Evolutionary conservation across 2,797 vertebrate species (phyloP).

Genomic region (Vespertilio murinus): DNA sequence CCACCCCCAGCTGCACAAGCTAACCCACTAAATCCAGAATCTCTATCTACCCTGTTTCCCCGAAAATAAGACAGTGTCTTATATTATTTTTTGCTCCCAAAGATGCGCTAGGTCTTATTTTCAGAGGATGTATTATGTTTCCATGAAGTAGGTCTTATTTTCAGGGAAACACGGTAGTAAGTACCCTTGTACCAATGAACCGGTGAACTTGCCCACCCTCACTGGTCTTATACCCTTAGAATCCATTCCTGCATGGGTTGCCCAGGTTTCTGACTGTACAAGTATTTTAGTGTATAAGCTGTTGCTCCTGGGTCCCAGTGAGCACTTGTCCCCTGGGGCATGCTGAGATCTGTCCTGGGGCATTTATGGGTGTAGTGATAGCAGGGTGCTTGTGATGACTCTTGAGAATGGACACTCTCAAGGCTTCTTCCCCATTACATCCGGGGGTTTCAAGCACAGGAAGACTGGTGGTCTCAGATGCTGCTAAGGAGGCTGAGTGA

Average conservation of each 20-base stretch:
- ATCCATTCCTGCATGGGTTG: accelerated
- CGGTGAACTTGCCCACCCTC: not conserved
- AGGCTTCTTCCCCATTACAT: not conserved
- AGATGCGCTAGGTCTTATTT: too few relatives aligned
- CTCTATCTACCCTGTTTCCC: too few relatives aligned
- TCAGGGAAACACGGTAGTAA: too few relatives aligned
- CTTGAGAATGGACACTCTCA: not conserved
- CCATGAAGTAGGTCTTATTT: too few relatives aligned
- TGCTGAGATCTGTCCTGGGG: not conserved
- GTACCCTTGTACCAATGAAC: not conserved
- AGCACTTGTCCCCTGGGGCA: not conserved
- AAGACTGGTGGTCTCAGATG: not conserved
- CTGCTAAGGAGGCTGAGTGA: not conserved
- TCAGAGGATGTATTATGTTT: too few relatives aligned
- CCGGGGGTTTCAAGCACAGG: not conserved
- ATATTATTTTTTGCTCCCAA: too few relatives aligned
- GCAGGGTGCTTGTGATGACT: not conserved
- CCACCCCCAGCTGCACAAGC: not conserved
- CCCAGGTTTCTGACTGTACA: not conserved
- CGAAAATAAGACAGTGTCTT: too few relatives aligned
- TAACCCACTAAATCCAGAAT: not conserved
- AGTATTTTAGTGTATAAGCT: not conserved
- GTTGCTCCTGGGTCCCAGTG: not conserved
- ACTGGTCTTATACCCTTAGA: not conserved
- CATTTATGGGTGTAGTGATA: not conserved